These are phyloP conservation scores for Abrostola tripartita DNA, from an alignment of 2,888 invertebrate genomes.

Conservation along the genomic window DNA sequence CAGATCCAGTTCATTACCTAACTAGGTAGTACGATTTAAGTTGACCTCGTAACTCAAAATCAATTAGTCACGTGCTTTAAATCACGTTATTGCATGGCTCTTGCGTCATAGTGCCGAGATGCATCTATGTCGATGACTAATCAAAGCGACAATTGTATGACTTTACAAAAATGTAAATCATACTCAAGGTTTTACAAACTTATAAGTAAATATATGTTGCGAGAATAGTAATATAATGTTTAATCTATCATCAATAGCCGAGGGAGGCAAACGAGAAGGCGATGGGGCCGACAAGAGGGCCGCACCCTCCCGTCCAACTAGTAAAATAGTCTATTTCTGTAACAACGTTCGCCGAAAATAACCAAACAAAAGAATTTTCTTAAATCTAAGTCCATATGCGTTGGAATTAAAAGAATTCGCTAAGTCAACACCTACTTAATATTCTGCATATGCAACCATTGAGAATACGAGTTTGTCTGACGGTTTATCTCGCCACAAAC, in stretches of 20 bases:
- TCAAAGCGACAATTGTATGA: conserved; percentile 35
- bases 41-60: conserved; percentile 37
- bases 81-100: conserved; percentile 32
- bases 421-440: conserved; percentile 35
- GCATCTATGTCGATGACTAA: conserved; percentile 42
- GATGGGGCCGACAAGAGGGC: conserved; percentile 43
- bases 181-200: conserved; percentile 19
- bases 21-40: conserved; percentile 28
- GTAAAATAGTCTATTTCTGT: conserved; percentile 47
- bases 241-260: conserved; percentile 67
- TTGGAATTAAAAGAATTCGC: conserved; percentile 11
- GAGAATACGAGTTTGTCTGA: conserved; percentile 23
- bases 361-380: conserved; percentile 23
- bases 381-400: conserved; percentile 3
- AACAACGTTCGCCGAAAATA: conserved; percentile 44
- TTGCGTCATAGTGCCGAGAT: conserved; percentile 43
- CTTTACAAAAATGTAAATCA: conserved; percentile 22
- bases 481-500: conserved; percentile 18
- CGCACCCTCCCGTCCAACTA: conserved; percentile 50
- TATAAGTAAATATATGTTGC: conserved; percentile 13
- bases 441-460: conserved; percentile 43
- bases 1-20: conserved; percentile 13
- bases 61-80: conserved; percentile 39
- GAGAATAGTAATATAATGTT: conserved; percentile 51
- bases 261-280: conserved; percentile 56